Conservation (phyloP, 2,797 vertebrate genomes). For the Tragopan temminckii region DNA sequence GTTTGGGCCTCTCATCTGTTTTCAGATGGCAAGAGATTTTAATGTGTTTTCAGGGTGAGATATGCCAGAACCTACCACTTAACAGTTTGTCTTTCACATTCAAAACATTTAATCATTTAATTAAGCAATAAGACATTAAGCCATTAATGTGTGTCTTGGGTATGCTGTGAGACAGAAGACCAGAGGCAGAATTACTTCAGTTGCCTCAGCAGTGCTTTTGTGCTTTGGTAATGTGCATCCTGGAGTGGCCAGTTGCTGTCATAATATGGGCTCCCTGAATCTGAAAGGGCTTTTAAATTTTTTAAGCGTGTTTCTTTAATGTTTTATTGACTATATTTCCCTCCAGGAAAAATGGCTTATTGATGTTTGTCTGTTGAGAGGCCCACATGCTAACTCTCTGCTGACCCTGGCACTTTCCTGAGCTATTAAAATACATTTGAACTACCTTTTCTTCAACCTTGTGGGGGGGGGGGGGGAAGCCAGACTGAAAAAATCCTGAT, state of each 20-base stretch:
- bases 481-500: not conserved
- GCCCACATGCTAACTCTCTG: not conserved
- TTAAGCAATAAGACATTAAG: conserved; percentile 34
- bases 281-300: conserved; percentile 32
- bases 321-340: not conserved
- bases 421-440: not conserved
- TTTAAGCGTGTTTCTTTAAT: conserved; percentile 1
- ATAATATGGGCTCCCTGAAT: not conserved
- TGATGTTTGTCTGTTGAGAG: conserved; percentile 1
- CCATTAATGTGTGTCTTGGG: not conserved
- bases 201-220: conserved; percentile 21
- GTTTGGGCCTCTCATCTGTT: not conserved
- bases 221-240: conserved; percentile 30
- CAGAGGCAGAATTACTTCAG: conserved; percentile 20
- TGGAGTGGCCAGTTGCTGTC: not conserved
- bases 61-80: not conserved
- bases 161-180: not conserved
- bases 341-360: not conserved
- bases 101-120: conserved; percentile 46
- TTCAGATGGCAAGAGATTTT: conserved; percentile 39
- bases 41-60: conserved; percentile 23
- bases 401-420: not conserved
- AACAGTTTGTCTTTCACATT: conserved; percentile 32
- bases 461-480: not conserved
- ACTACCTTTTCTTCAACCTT: not conserved